Base-by-base conservation (phyloP, 2,113 vertebrate species). In the Brachyhypopomus gauderio region DNA sequence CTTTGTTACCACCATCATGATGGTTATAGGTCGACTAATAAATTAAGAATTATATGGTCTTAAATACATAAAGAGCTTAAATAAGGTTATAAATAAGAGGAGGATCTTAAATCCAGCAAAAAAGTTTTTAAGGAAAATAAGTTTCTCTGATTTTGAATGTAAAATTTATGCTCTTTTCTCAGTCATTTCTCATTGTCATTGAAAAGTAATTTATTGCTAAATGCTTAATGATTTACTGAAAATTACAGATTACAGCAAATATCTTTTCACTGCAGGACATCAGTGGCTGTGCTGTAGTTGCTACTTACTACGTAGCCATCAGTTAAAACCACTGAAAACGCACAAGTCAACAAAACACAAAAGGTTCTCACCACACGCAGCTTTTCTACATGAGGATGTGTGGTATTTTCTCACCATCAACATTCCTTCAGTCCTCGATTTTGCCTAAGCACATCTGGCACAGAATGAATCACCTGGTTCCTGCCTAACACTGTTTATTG, bases 401-500 rank as follows among this genome's bases (percentile, higher is more conserved):
- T 77, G 17, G 30, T 38, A 3, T 48, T 34, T 22, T 41, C n/a
- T 70, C 34, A 25, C 8, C 52, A 27, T 71, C 16, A 48, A 34
- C 0, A 27, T 60, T 71, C 63, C 19, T 52, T 79, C 36, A 45
- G 34, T 34, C 25, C 60, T 19, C 20, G 58, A 62, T 81, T 81
- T 52, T 19, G 34, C 69, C 34, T 34, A 27, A 81, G 71, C 58
- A 56, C 58, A 66, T 81, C 72, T 59, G 45, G n/a, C 66, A 48
- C 36, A 45, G 62, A 45, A 8, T 63, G 81, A 83, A 71, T 70
- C 41, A 75, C 17, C 75, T 41, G 12, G 66, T 48, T 75, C 72
- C 60, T 60, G 17, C 78, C 81, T 69, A 66, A 74, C 71, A 75
- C 82, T 73, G 73, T 81, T 84, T 73, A 80, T 72, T 30, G 55